These are phyloP conservation scores for Palythoa caribaeorum DNA, from an alignment of 92 coral and sea anemone genomes.

Conservation along the genomic window DNA sequence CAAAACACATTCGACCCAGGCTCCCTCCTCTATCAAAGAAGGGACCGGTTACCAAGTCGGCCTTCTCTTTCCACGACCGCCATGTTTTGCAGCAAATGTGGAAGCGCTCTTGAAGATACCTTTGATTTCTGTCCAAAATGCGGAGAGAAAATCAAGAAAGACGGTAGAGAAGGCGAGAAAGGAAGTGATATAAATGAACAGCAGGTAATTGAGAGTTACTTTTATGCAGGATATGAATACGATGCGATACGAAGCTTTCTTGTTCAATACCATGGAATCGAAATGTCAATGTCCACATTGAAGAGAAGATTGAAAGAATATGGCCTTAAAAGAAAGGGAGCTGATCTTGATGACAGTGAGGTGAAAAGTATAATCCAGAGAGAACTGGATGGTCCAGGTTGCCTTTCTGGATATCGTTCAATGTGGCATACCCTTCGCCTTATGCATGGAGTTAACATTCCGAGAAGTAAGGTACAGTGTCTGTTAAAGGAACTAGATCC, in stretches of 20 bases:
- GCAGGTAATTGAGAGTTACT: conserved; percentile 14
- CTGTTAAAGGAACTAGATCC: conserved; percentile 66
- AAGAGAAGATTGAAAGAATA: conserved; percentile 48
- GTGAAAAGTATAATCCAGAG: conserved; percentile 10
- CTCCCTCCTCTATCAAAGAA: no score
- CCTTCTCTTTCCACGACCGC: neutral
- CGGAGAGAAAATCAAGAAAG: conserved; percentile 23
- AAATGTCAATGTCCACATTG: conserved; percentile 51
- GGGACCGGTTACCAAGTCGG: neutral
- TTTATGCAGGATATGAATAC: conserved; percentile 33
- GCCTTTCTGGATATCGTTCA: conserved; percentile 50
- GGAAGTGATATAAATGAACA: conserved; percentile 11
- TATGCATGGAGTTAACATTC: conserved; percentile 58
- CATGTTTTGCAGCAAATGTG: conserved; percentile 4
- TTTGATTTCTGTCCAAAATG: conserved; percentile 46
- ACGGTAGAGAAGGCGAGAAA: neutral
- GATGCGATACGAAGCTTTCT: conserved; percentile 43
- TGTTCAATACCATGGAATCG: conserved; percentile 43
- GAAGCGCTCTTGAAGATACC: conserved; percentile 15
- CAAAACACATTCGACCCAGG: conserved; percentile 2
- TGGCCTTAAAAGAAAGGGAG: conserved; percentile 39
- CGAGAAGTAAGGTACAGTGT: conserved; percentile 55
- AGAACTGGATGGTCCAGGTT: conserved; percentile 68
- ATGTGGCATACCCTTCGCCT: conserved; percentile 72
- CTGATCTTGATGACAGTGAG: conserved; percentile 40